Evolutionary conservation across 1,140 invertebrate genomes (phyloP), one percentile per base, ranked within the genome.

Genomic region (Aphelinus atriplicis): DNA sequence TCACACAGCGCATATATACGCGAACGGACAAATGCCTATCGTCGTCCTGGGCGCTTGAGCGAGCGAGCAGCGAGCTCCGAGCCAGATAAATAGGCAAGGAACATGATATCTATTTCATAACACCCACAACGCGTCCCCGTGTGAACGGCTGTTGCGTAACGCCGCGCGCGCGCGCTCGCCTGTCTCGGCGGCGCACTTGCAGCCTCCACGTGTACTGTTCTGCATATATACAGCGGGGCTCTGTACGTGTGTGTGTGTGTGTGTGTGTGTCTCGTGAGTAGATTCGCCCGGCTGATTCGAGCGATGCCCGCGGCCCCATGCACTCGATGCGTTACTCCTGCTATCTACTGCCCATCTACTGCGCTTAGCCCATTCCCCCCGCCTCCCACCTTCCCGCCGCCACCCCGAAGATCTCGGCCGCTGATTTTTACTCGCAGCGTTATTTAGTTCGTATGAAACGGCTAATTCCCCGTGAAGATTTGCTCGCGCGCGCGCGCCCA

Each of bases 91-190:
- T 82, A 81, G 81, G 78, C 83, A 81, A 80, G 83, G 82, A 85
- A 85, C 85, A 83, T 85, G 84, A 86, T 86, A 86, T 87, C 83
- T 83, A 86, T 86, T 85, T 88, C 84, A 86, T 85, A 86, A 86
- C 82, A 86, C 81, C 81, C 84, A 86, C 83, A 83, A 85, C 82
- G 82, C 83, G 85, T 85, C 86, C 77, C 84, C 83, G 84, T 85
- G 84, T 83, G 83, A 86, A 84, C 81, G 51, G 51, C 51, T 53
- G 26, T 26, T 75, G 58, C 69, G 45, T 71, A 76, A 70, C 73
- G 70, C 73, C 77, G 73, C 74, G 68, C 71, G 62, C 71, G 62
- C 4, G 9, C 51, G 51, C 4, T 9, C 4, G 51, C 9, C 51
- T 53, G 51, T 53, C 51, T 53, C 51, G 51, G 51, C 51, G 4